These are phyloP conservation scores for Chloroclysta siterata DNA, from an alignment of 2,888 invertebrate genomes.

Conservation along the genomic window DNA sequence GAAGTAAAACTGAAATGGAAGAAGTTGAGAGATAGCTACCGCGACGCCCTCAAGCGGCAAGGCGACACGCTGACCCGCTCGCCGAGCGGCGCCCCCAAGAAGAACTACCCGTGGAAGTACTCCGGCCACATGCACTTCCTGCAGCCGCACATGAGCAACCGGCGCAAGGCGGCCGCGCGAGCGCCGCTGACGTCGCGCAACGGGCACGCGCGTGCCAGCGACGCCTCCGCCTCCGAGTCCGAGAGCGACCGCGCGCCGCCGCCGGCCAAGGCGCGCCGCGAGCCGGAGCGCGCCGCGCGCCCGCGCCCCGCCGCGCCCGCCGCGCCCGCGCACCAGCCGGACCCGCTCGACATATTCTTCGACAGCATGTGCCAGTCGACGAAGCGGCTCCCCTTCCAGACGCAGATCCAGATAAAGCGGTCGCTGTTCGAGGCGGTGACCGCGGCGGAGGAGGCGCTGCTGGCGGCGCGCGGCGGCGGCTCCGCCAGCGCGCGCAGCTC, in stretches of 20 bases:
- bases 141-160: constrained; percentile 77
- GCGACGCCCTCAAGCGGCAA: constrained; percentile 77
- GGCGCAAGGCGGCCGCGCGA: constrained; percentile 64
- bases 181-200: constrained; percentile 38
- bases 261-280: constrained; percentile 29
- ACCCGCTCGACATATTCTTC: constrained; percentile 78
- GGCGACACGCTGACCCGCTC: constrained; percentile 69
- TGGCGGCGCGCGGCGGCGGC: constrained; percentile 59
- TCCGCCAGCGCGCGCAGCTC: constrained; percentile 34
- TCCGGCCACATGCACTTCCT: constrained; percentile 76
- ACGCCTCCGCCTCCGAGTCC: constrained; percentile 25
- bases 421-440: constrained; percentile 71
- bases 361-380: constrained; percentile 79
- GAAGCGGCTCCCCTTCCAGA: constrained; percentile 71
- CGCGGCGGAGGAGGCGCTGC: constrained; percentile 72
- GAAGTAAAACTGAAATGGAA: constrained; percentile 80
- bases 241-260: constrained; percentile 30
- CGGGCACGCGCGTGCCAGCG: constrained; percentile 22
- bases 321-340: constrained; percentile 42
- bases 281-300: constrained; percentile 8
- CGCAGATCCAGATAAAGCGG: constrained; percentile 74
- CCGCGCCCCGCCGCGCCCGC: constrained; percentile 16
- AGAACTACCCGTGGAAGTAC: constrained; percentile 76
- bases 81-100: constrained; percentile 57
- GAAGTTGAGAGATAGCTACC: constrained; percentile 78